Base-by-base conservation (phyloP, 2,888 invertebrate genomes). In the Odontothrips loti region DNA sequence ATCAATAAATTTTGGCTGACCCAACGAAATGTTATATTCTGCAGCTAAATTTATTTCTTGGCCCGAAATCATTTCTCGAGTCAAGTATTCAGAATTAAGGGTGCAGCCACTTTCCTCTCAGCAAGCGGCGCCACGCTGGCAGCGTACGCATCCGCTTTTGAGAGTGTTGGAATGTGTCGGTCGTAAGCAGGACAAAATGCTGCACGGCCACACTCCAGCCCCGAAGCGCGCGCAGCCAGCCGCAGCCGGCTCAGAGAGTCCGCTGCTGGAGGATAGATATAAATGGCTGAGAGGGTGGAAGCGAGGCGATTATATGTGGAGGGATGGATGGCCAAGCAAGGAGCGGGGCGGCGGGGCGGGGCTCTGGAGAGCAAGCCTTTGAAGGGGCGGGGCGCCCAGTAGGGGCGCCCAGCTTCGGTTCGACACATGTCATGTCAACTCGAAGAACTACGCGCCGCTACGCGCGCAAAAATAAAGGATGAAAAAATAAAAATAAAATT, bases 111-210 rank as follows among this genome's bases (percentile, higher is more conserved):
- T n/a, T 43, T 6, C 34, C 34, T 43, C 34, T 2, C 34, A 4
- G 34, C 34, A 43, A 58, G 58, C 58, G 58, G 20, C 58, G 20
- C 58, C 58, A 15, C 58, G 58, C 3, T 6, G 34, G 34, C 34
- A 43, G 34, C 34, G 6, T 6, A 6, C 34, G 34, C 34, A 6
- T 43, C 34, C 34, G 34, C 34, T 43, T 43, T 43, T 43, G 34
- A 43, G 58, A 58, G 58, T 43, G 34, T 51, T 27, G 68, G 68
- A 23, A 75, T 75, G 68, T 75, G 68, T 75, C 68, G 12, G 11
- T 12, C 23, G 68, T 75, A 75, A 75, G 23, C 68, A 75, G 68
- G 68, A 75, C 68, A 75, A 75, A 75, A 75, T 27, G 68, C 23
- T 27, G 58, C 58, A 15, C 12, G 58, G 58, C 58, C 4, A 2